Percentiles rank a stretch among this genome's conserved stretches.
Conservation (phyloP, 2,888 invertebrate species). For the Apodemia hepburni region DNA sequence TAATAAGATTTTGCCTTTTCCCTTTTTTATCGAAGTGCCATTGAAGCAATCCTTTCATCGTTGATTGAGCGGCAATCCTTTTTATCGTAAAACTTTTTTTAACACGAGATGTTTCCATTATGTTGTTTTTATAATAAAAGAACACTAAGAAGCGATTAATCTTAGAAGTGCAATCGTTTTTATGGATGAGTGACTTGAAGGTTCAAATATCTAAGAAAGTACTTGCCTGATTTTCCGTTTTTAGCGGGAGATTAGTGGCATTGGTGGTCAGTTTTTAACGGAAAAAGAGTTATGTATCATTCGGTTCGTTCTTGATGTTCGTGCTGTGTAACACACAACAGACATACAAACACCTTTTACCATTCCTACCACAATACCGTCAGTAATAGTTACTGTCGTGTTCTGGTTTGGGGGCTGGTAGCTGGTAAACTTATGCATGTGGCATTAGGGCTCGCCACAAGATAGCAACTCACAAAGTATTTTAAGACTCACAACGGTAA, state of each 20-base stretch:
- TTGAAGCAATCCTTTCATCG: slow-evolving; percentile 27
- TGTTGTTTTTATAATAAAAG: slow-evolving; percentile 16
- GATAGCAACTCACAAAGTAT: no score
- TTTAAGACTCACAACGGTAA: no score
- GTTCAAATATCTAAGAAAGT: background rate
- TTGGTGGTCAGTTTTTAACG: background rate
- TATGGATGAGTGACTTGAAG: background rate
- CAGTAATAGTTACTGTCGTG: no score
- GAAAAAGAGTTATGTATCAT: no score
- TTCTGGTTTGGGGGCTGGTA: no score
- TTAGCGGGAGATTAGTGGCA: background rate
- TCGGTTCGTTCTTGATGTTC: no score
- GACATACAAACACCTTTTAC: no score
- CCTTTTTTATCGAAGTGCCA: slow-evolving; percentile 31
- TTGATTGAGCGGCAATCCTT: slow-evolving; percentile 30
- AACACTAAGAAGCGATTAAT: background rate
- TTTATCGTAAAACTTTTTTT: slow-evolving; percentile 21
- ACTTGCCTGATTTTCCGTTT: background rate
- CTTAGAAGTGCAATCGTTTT: background rate
- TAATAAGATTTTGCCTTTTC: slow-evolving; percentile 50
- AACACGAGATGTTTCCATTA: slow-evolving; percentile 11
- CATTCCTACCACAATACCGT: no score
- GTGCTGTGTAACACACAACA: no score
- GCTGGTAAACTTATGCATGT: no score
- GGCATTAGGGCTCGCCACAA: no score